Evolutionary conservation across 2,113 vertebrate genomes (phyloP), one percentile per base, ranked within the genome.

Genomic region (Equus przewalskii): DNA sequence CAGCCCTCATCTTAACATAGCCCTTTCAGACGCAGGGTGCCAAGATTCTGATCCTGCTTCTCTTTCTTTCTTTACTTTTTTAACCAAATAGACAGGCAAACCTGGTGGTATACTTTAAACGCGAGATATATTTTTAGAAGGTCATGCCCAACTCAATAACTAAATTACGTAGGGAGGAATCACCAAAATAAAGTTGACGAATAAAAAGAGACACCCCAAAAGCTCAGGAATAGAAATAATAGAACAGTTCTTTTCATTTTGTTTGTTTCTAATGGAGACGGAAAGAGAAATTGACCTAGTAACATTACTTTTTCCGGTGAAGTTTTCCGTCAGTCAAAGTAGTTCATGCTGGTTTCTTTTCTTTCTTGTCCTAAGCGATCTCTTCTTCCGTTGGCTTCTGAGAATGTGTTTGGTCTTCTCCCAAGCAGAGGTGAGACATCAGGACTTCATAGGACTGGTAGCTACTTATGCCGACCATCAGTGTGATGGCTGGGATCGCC

Each of bases 391-490:
- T 44, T n/a, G 89, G 70, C 15, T 51, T 98, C 56, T 93, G 91
- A 89, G 84, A 46, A 98, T 56, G 69, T 93, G 72, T 97, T 98
- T 98, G 98, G 33, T 98, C 97, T n/a, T 99, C 98, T 10, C 87
- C 46, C 67, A 96, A 98, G 91, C 98, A 99, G 85, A 99, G 96
- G 86, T 98, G 99, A 97, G 99, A 99, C 97, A 99, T 96, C 88
- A 99, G 79, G 5, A 99, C 99, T 97, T 99, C 97, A 1, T 54
- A 54, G 12, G 51, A 99, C 98, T 82, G 97, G 81, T 0, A 99
- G 99, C 5, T 6, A 22, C 51, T 26, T 33, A 24, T 36, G 33
- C 12, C 0, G 1, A 24, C 9, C 58, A 28, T 44, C 58, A 9
- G 56, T 0, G 93, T 98, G 97, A 99, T 93, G 22, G 89, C 97